phyloP scores from a whole-genome alignment of 2,797 vertebrate genomes.

The Chromis chromis region DNA sequence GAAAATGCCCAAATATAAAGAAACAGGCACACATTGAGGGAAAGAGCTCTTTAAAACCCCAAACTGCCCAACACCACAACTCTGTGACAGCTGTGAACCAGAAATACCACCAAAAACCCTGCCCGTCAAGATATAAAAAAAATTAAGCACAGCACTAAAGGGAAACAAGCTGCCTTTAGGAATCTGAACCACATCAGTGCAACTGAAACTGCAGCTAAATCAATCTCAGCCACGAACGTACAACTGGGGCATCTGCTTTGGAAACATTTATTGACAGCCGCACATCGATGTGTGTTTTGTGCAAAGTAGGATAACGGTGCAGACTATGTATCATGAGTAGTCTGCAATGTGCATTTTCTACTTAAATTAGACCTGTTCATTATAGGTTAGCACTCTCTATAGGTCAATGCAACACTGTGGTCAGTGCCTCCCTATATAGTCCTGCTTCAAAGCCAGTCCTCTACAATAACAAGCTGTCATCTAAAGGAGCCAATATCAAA shows the following conservation, averaged over 20 bases:
- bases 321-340: not conserved
- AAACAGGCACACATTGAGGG: slow-evolving; percentile 39
- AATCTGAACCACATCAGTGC: slow-evolving; percentile 27
- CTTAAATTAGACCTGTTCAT: not conserved
- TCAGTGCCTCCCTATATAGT: not conserved
- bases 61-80: slow-evolving; percentile 39
- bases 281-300: slow-evolving; percentile 8
- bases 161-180: slow-evolving; percentile 10
- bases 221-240: slow-evolving; percentile 24
- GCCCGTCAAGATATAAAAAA: slow-evolving; percentile 35
- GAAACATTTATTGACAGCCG: slow-evolving; percentile 63
- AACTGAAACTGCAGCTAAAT: slow-evolving; percentile 59
- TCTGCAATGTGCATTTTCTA: slow-evolving; percentile 4
- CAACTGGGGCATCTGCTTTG: slow-evolving; percentile 30
- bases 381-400: not conserved
- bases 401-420: not conserved
- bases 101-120: slow-evolving; percentile 57
- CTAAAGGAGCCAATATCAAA: slow-evolving; percentile 44
- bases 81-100: slow-evolving; percentile 40
- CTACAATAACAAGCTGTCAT: slow-evolving; percentile 36
- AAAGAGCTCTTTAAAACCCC: slow-evolving; percentile 42
- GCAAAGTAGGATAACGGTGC: slow-evolving; percentile 24
- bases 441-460: slow-evolving; percentile 19
- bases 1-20: slow-evolving; percentile 34
- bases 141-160: slow-evolving; percentile 23